Base-by-base conservation (phyloP, 2,113 vertebrate genomes). In the Hassar affinis region DNA sequence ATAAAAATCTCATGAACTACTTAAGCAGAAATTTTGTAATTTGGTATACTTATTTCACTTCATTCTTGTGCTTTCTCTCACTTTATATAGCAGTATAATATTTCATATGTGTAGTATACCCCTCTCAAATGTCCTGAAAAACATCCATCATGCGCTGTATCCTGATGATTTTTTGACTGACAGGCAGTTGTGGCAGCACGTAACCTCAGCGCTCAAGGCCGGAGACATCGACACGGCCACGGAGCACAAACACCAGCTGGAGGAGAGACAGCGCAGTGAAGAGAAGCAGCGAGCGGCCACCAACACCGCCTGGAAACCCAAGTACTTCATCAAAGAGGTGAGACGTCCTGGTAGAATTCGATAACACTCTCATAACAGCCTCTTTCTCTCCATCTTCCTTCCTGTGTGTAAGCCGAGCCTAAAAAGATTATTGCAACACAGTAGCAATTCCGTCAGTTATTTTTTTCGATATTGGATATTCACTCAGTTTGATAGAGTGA, bases 251-350 rank as follows among this genome's bases (percentile, higher is more conserved):
- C 95, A 93, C 84, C 71, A 57, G 62, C 94, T 98, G n/a, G 96
- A 98, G 87, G 96, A 98, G 88, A 91, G 92, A 1, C 97, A 98
- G 89, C 93, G 97, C 14, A 87, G 86, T 0, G 96, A 98, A 87
- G 94, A 95, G 72, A 93, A 94, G 82, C 95, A 96, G 47, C 94
- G 96, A 1, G 90, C 85, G 0, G 85, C 89, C 0, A 91, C 91
- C 57, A 86, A 89, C 0, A 81, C 87, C 0, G 88, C 90, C 0
- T 98, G 96, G 96, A 94, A 93, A 83, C 95, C 97, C 85, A 96
- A 95, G 61, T 95, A 97, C 80, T 98, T 98, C 81, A 88, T 91
- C 86, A 96, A 95, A 90, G 96, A 98, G 95, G 97, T 97, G 91
- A 93, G 14, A 8, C 35, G 18, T 27, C 54, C 25, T 76, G 68